Base-by-base conservation (phyloP, 30 jellyfish, hydroid and myxozoan species). In the Aurelia aurita region DNA sequence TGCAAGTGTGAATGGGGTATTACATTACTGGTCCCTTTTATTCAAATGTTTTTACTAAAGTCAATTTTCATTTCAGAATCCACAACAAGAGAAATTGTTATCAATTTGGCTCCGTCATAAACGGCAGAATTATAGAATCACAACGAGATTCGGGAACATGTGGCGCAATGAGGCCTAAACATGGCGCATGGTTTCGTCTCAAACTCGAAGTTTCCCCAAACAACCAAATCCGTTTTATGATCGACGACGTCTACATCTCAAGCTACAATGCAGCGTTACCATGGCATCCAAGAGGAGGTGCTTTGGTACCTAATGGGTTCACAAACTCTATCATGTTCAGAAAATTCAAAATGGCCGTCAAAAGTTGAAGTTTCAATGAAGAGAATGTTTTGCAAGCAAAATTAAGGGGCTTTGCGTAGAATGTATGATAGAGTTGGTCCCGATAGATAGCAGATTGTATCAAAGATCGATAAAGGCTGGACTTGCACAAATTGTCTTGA, bases 241-340 rank as follows among this genome's bases (percentile, higher is more conserved):
- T 87, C 22, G 84, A 78, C 35, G 65, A 61, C 27, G 71, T 47
- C 31, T 35, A 66, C 18, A 34, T 79, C 25, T 87, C 84, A 14
- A 87, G 46, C 31, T 28, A 53, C 27, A 46, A n/a, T 3, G 66
- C 74, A 29, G 23, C 55, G 18, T 44, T 70, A 65, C 88, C 78
- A 25, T 69, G 72, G 72, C 64, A 53, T 7, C 87, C 88, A 22
- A 29, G 64, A 44, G 91, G 91, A 4, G 96, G 96, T 3, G 84
- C 79, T 27, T 20, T 87, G 35, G 92, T 71, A 7, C 70, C 74
- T 4, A 87, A 87, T 70, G 96, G 96, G 7, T 51, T 35, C 61
- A 35, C 58, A 51, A 87, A 87, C 58, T 71, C 47, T 31, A 23
- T 87, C 14, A 77, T 87, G 92, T 81, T 70, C 34, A 69, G 89